Evolutionary conservation across 2,888 invertebrate genomes (phyloP), one percentile per base, ranked within the genome.

Genomic region (Hirtodrosophila histrioides): DNA sequence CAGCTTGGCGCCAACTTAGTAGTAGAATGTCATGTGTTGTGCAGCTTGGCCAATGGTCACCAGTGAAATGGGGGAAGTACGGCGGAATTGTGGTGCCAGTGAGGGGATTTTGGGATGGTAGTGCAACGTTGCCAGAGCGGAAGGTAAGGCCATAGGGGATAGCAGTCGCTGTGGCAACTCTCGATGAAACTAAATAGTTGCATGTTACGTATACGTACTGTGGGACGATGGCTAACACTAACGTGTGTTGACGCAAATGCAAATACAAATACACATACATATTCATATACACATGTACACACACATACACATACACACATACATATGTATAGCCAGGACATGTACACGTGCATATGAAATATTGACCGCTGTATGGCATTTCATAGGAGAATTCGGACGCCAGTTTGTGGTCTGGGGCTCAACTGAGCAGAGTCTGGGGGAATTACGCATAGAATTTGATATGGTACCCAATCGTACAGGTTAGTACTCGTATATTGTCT

Each of bases 141-240:
- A 17, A 17, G 50, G 8, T 33, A 33, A 17, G 10, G 50, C 44
- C 31, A 62, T 50, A 36, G 62, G 61, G 67, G 57, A 58, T 41
- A 44, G 39, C 39, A 63, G 62, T 65, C 51, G 73, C 36, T 48
- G 12, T 63, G 61, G 60, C 64, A 66, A 58, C 55, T 45, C 51
- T 57, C 64, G 61, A 64, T 64, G 51, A 45, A 51, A 55, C 66
- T 61, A 49, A 75, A 77, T 75, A 75, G 82, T 73, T 73, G 75
- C 87, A 82, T 69, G 73, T 89, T 87, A 89, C 89, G 87, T 87
- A 87, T 87, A 88, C 89, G 89, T 46, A 84, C 72, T 75, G 75
- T 85, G 62, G 72, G 65, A 62, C 63, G 58, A 29, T 39, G 65
- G 44, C 27, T 46, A 53, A 33, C 56, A 54, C 56, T 46, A 60